Base-by-base conservation (phyloP, 2,113 vertebrate species). In the Lutjanus erythropterus region DNA sequence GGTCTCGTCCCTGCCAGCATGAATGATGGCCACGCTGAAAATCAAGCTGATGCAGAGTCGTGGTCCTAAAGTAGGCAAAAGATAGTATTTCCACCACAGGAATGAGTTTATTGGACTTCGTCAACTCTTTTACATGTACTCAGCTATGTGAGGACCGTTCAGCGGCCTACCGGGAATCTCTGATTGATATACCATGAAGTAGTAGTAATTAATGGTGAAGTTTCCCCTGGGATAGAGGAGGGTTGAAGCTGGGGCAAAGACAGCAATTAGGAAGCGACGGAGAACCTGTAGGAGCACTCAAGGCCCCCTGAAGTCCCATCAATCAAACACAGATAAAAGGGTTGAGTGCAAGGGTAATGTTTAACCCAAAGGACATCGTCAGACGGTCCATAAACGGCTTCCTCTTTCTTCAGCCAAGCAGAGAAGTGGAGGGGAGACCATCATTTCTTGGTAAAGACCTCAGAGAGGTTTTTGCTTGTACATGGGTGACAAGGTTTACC, bases 261-360 rank as follows among this genome's bases (percentile, higher is more conserved):
- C 83, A 75, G 65, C 64, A 85, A 88, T 86, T 81, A 91, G 71
- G 84, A 82, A 88, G 75, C 37, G 10, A 81, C 59, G 27, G 58
- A 67, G 92, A 82, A 85, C 85, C 91, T 92, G 91, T 69, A 78
- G 75, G 87, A 89, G 84, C 87, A 82, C 89, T 89, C 80, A 75
- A 70, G 53, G 71, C 61, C 84, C 89, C 79, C 83, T 77, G 70
- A 87, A 89, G 90, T 33, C 75, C 80, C 90, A 93, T 95, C 88
- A 85, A 35, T 95, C 93, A 94, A 37, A 49, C 35, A 11, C 76
- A 92, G 92, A 94, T 94, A 92, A 94, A 94, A 91, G 87, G 80
- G 75, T 44, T 90, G 82, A 92, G 81, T 69, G 71, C 75, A 82
- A 87, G 87, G 84, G 68, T 81, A 78, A 86, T 75, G 81, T 89